A percentile compares a stretch with the other conserved stretches of the same genome.
These are phyloP conservation scores for Machaerirhynchus nigripectus DNA, from an alignment of 2,113 vertebrate species.

Conservation along the genomic window DNA sequence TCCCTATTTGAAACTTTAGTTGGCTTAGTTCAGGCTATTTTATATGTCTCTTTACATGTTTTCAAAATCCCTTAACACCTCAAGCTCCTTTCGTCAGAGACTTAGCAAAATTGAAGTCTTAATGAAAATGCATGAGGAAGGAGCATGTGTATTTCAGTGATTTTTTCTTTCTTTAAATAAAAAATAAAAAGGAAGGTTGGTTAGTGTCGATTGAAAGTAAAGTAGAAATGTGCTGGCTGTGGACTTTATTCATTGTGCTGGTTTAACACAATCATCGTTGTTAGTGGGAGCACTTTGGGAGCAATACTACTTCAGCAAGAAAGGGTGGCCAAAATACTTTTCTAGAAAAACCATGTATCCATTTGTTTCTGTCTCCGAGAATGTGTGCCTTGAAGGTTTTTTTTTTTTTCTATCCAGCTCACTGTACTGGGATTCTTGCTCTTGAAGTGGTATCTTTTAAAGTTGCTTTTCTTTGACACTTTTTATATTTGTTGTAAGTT, in stretches of 20 bases:
- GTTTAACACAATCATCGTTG: neutral
- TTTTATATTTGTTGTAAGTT: neutral
- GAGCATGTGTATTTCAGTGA: neutral
- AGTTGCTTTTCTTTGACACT: neutral
- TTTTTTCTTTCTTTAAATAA: neutral
- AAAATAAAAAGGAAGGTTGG: neutral
- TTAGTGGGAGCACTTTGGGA: neutral
- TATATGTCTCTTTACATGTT: neutral
- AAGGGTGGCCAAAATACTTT: neutral
- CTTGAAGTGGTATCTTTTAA: neutral
- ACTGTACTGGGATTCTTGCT: neutral
- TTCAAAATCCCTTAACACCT: neutral
- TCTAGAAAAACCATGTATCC: neutral
- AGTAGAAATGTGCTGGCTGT: neutral
- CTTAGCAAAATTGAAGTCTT: conserved; percentile 16
- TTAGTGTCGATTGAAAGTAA: neutral
- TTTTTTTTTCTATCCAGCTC: neutral
- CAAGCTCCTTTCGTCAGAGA: neutral
- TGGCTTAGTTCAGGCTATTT: neutral
- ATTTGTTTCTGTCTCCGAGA: neutral
- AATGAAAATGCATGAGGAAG: conserved; percentile 32
- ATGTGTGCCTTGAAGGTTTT: neutral
- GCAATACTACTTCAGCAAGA: neutral
- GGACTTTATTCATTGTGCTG: neutral
- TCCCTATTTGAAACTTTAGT: neutral